Evolutionary conservation across 2,797 vertebrate genomes (phyloP).

Genomic region (Alca torda): DNA sequence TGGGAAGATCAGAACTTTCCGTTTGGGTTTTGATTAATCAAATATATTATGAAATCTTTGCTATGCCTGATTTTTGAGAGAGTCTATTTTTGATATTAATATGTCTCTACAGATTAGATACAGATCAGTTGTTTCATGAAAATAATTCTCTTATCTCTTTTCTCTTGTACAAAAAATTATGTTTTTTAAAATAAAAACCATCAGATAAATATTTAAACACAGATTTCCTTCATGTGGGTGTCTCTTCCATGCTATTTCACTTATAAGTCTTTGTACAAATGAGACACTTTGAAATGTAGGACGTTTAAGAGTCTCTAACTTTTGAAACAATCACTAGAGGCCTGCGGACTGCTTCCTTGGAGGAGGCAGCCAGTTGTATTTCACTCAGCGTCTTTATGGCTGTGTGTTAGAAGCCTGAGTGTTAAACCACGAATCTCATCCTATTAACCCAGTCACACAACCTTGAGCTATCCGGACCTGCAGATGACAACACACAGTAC

Average conservation of each 20-base stretch:
- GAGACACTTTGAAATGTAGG: conserved; percentile 39
- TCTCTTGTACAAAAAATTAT: conserved; percentile 35
- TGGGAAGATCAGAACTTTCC: conserved; percentile 51
- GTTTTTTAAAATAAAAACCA: conserved; percentile 54
- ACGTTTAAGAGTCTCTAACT: conserved; percentile 57
- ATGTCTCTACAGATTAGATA: conserved; percentile 43
- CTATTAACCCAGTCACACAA: conserved; percentile 71
- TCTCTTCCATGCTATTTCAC: conserved; percentile 26
- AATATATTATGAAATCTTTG: conserved; percentile 64
- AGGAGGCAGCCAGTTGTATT: conserved; percentile 61
- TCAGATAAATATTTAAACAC: conserved; percentile 65
- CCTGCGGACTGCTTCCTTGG: conserved; percentile 34
- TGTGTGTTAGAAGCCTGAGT: conserved; percentile 62
- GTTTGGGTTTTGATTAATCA: conserved; percentile 50
- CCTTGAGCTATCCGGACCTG: conserved; percentile 68
- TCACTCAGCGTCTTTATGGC: conserved; percentile 66
- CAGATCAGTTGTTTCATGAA: conserved; percentile 56
- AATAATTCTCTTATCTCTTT: conserved; percentile 57
- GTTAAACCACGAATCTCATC: conserved; percentile 67
- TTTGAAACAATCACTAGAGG: conserved; percentile 65
- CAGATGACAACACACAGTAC: conserved; percentile 27
- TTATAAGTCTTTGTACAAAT: conserved; percentile 50
- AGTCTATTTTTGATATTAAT: conserved; percentile 61
- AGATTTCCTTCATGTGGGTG: conserved; percentile 44
- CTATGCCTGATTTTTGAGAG: conserved; percentile 38